These are phyloP conservation scores for Vultur gryphus DNA, from an alignment of 2,797 vertebrate species.

Conservation along the genomic window DNA sequence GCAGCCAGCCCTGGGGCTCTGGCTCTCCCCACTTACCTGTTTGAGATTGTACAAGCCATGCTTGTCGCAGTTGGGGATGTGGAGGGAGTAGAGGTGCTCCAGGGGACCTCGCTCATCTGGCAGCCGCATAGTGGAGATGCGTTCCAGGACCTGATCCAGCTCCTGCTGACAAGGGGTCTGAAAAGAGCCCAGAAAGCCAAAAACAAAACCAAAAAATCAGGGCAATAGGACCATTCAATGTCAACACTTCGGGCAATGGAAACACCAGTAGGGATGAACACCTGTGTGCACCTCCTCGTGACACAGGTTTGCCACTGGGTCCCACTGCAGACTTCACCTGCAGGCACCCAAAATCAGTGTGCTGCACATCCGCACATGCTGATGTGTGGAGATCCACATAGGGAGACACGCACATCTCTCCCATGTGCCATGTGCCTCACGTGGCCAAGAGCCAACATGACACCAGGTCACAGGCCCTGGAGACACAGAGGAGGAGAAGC, in stretches of 20 bases:
- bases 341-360: neutral
- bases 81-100: conserved; percentile 90
- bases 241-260: neutral
- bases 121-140: conserved; percentile 89
- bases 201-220: neutral
- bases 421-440: neutral
- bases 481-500: neutral
- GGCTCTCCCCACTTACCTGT: conserved; percentile 77
- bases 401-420: neutral
- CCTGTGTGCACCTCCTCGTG: neutral
- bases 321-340: neutral
- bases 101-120: conserved; percentile 88
- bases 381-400: neutral
- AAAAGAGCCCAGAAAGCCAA: conserved; percentile 5
- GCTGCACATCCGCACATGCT: fast-evolving
- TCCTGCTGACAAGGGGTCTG: conserved; percentile 91
- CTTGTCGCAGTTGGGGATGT: conserved; percentile 95
- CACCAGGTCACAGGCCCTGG: neutral
- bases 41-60: conserved; percentile 91
- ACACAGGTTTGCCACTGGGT: neutral
- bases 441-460: neutral
- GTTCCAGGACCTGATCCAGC: conserved; percentile 88
- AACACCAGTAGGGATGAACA: neutral
- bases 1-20: neutral
- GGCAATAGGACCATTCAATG: neutral